phyloP scores from a whole-genome alignment of 2,888 invertebrate species.

The Heliconius charithonia region DNA sequence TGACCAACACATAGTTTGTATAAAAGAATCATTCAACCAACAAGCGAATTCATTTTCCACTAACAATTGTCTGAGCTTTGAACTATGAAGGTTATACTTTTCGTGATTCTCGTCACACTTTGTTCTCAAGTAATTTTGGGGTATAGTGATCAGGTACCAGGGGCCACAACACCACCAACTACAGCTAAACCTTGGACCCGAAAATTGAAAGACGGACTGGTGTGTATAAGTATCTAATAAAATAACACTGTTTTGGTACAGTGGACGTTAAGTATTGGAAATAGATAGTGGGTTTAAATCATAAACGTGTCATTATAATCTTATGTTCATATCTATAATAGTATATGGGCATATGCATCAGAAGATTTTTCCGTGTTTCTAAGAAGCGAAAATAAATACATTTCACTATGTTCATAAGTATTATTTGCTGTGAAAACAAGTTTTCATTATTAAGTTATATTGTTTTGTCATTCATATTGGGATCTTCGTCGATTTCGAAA shows the following conservation, averaged over 20 bases:
- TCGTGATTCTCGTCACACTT: slow-evolving; percentile 50
- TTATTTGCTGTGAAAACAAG: too few species aligned
- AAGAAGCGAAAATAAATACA: too few species aligned
- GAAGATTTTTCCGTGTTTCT: too few species aligned
- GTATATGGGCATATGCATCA: too few species aligned
- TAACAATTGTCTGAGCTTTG: slow-evolving; percentile 16
- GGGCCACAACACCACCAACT: slow-evolving; percentile 43
- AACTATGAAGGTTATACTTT: slow-evolving; percentile 53
- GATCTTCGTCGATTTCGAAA: too few species aligned
- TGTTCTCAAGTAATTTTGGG: slow-evolving; percentile 50
- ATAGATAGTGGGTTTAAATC: not conserved
- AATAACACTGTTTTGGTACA: too few species aligned
- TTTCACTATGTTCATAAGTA: too few species aligned
- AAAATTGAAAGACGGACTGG: slow-evolving; percentile 62
- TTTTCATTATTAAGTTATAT: too few species aligned
- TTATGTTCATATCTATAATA: too few species aligned
- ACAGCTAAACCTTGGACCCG: slow-evolving; percentile 59
- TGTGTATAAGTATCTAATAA: slow-evolving; percentile 49
- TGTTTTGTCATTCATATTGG: too few species aligned
- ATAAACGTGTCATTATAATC: not conserved
- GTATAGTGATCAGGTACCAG: slow-evolving; percentile 40
- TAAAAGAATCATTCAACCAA: slow-evolving; percentile 33
- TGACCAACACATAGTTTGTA: slow-evolving; percentile 26
- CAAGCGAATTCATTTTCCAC: slow-evolving; percentile 29
- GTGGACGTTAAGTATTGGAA: too few species aligned